These are phyloP conservation scores for Heliangelus exortis DNA, from an alignment of 2,797 vertebrate genomes.

Conservation along the genomic window DNA sequence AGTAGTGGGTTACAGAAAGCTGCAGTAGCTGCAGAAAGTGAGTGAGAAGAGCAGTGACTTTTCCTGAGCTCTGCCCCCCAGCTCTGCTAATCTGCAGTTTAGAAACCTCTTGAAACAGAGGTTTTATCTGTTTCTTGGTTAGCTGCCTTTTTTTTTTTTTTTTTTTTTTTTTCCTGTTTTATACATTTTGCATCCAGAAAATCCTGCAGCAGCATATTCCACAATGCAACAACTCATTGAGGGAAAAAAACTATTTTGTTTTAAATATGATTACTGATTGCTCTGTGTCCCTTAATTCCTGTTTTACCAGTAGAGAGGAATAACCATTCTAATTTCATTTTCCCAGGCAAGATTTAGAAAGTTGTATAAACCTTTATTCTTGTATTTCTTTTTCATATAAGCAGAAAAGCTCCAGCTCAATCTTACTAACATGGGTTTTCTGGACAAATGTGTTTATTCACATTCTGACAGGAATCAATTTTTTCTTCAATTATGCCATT, in stretches of 20 bases:
- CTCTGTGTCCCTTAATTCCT: not conserved
- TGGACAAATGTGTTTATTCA: not conserved
- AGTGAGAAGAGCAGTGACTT: not conserved
- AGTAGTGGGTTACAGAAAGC: not conserved
- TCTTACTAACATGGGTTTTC: not conserved
- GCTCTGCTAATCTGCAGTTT: not conserved
- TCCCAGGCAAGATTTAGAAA: not conserved
- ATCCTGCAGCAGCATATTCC: not conserved
- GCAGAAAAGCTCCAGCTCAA: not conserved
- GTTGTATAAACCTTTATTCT: not conserved
- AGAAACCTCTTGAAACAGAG: not conserved
- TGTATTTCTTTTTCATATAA: not conserved
- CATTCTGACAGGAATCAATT: not conserved
- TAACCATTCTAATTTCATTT: not conserved
- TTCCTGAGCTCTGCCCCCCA: not conserved
- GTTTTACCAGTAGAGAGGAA: not conserved
- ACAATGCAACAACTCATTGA: not conserved
- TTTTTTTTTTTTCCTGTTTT: not conserved
- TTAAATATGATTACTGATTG: not conserved
- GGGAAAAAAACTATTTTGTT: not conserved
- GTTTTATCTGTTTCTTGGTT: not conserved
- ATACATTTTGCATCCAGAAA: not conserved
- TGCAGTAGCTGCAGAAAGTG: not conserved
- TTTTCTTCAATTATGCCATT: not conserved
- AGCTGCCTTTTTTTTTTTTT: not conserved